Base-by-base conservation (phyloP, 2,888 invertebrate species). In the Colostygia pectinataria region DNA sequence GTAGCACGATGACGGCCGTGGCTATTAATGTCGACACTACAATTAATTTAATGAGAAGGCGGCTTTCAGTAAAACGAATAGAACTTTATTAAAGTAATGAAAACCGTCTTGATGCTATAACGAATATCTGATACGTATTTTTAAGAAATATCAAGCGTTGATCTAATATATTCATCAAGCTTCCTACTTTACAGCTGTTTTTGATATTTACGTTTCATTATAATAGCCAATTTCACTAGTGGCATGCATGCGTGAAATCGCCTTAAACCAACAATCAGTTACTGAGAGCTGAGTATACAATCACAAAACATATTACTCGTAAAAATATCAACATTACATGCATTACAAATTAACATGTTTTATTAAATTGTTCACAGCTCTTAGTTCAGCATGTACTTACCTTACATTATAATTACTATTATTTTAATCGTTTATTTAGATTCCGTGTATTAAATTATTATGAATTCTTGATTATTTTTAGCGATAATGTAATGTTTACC, bases 201-300 rank as follows among this genome's bases (percentile, higher is more conserved):
- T 25, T 27, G 9, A 15, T 15, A 32, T 23, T 13, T 24, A 31
- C 12, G n/a, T 25, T 45, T 12, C 15, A 15, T 28, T 14, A 39
- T 2, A 24, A 5, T 37, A 25, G 12, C 4, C 60, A 55, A 62
- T 58, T 61, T 60, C 63, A 66, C 55, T 71, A 69, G 66, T 59
- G 67, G 69, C 70, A 73, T 80, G 80, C 78, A 71, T 66, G 75
- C 66, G 66, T 59, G 65, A 66, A 63, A 53, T 59, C 59, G 44
- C 50, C 54, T 49, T 48, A 27, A 55, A 36, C 29, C 54, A 64
- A 55, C 53, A 41, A 55, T 62, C 55, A 66, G 70, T 68, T 36
- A 34, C 20, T 34, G 75, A 75, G 77, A 56, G 41, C 32, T 41
- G 40, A 23, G 9, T 25, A 25, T 13, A n/a, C 43, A n/a, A n/a